phyloP scores from a whole-genome alignment of 2,888 invertebrate species.

The Tricholauxania praeusta region DNA sequence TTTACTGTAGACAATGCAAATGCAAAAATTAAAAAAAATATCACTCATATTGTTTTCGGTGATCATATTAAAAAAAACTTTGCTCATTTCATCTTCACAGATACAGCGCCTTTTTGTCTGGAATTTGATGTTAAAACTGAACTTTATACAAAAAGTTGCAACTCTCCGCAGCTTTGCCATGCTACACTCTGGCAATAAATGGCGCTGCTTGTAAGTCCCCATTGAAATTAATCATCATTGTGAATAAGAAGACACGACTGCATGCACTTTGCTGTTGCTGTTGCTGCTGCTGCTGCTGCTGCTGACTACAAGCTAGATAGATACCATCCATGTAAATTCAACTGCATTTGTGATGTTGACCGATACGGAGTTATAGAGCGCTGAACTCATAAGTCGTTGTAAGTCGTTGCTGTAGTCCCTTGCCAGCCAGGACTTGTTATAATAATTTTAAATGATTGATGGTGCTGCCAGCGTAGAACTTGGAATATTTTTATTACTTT shows the following conservation, averaged over 20 bases:
- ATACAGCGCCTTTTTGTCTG: too few relatives aligned
- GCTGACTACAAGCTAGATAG: background rate
- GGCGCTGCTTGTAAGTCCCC: slow-evolving; percentile 56
- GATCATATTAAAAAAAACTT: too few relatives aligned
- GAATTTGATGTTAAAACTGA: too few relatives aligned
- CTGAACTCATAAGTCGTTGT: background rate
- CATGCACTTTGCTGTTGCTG: slow-evolving; percentile 12
- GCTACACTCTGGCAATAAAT: background rate
- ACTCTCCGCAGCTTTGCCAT: too few relatives aligned
- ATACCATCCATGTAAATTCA: too few relatives aligned
- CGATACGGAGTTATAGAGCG: too few relatives aligned
- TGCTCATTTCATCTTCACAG: too few relatives aligned
- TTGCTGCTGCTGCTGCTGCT: slow-evolving; percentile 4
- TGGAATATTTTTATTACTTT: background rate
- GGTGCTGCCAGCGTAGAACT: slow-evolving; percentile 2
- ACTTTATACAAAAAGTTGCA: too few relatives aligned
- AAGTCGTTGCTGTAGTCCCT: slow-evolving; percentile 1
- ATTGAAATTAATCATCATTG: slow-evolving; percentile 64
- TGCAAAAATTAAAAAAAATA: too few relatives aligned
- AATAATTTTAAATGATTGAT: slow-evolving; percentile 22
- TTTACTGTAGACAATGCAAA: too few relatives aligned
- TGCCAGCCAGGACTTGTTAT: background rate
- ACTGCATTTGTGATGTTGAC: too few relatives aligned
- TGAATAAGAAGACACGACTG: slow-evolving; percentile 24
- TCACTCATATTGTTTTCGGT: too few relatives aligned